These are phyloP conservation scores for Drosophila busckii DNA, from an alignment of 1,140 invertebrate species.

Conservation along the genomic window DNA sequence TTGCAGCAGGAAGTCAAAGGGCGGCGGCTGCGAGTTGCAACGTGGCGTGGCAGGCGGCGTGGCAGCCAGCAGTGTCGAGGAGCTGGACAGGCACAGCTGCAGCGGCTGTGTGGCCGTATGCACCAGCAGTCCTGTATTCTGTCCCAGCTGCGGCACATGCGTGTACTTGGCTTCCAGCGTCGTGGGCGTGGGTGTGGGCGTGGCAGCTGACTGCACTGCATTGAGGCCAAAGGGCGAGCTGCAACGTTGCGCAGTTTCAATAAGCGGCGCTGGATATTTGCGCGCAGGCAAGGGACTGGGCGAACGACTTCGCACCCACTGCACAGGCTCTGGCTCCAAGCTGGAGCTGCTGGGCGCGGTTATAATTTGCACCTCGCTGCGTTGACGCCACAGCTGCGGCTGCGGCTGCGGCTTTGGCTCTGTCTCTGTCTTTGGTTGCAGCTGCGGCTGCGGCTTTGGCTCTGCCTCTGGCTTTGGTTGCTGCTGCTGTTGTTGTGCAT, in stretches of 20 bases:
- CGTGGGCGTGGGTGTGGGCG: constrained; percentile 8
- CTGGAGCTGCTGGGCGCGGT: constrained; percentile 17
- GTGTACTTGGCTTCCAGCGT: constrained; percentile 26
- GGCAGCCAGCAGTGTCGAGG: constrained; percentile 49
- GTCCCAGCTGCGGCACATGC: constrained; percentile 64
- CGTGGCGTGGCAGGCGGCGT: constrained; percentile 50
- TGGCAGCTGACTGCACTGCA: constrained; percentile 27
- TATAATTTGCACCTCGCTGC: constrained; percentile 55
- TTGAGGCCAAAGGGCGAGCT: constrained; percentile 67
- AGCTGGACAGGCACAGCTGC: constrained; percentile 50
- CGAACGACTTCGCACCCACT: constrained; percentile 46
- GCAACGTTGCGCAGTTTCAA: constrained; percentile 54
- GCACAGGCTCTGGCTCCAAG: constrained; percentile 1
- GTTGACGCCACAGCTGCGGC: no score
- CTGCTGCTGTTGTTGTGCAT: constrained; percentile 30
- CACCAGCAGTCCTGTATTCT: constrained; percentile 67
- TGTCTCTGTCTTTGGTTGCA: background rate
- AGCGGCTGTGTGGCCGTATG: constrained; percentile 53
- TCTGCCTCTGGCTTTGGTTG: background rate
- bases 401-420: constrained; percentile 10
- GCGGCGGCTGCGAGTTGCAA: constrained; percentile 36
- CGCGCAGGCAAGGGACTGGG: constrained; percentile 53
- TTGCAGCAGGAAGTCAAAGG: constrained; percentile 48
- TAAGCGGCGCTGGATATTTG: constrained; percentile 62
- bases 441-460: constrained; percentile 8